Base-by-base conservation (phyloP, 1,140 invertebrate genomes). In the Odontomachus brunneus region DNA sequence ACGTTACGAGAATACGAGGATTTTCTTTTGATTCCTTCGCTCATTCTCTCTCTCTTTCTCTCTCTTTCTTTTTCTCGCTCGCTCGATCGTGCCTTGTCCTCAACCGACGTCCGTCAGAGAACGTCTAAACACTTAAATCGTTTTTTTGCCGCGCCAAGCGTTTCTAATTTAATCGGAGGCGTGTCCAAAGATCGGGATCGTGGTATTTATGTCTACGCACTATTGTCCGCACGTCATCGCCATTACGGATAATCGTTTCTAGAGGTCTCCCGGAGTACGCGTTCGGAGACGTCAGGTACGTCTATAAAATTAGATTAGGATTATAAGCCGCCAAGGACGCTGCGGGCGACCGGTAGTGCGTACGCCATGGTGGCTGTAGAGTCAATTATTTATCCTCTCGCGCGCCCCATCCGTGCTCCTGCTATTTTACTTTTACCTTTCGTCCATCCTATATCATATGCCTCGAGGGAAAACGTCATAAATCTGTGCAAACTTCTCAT, bases 111-210 rank as follows among this genome's bases (percentile, higher is more conserved):
- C 63, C 82, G 66, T 80, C 74, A 55, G 71, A 55, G 66, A 67
- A 48, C 55, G 60, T 86, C 86, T 80, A 87, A 88, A 88, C 87
- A 82, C 71, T 84, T 84, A 76, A 84, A 85, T 81, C 72, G 53
- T 73, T 83, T 85, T 86, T 83, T 87, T 85, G 76, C 85, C 76
- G 88, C 71, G 63, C 48, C 44, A 57, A 76, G 26, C 87, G 72
- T 88, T 88, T 84, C 87, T 88, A 88, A 88, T 88, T 88, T 88
- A 84, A 88, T 88, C 83, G 83, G 72, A 88, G 87, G 87, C 87
- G 87, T 88, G 86, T 26, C 76, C 48, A 17, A 82, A 88, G 86
- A 88, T 85, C 87, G 19, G 38, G 86, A 88, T 88, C 83, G 75
- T 88, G 86, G 83, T 88, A 88, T 88, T 88, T 88, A 85, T 88